Conservation (phyloP, 1,140 invertebrate genomes). For the Cydia amplana region DNA sequence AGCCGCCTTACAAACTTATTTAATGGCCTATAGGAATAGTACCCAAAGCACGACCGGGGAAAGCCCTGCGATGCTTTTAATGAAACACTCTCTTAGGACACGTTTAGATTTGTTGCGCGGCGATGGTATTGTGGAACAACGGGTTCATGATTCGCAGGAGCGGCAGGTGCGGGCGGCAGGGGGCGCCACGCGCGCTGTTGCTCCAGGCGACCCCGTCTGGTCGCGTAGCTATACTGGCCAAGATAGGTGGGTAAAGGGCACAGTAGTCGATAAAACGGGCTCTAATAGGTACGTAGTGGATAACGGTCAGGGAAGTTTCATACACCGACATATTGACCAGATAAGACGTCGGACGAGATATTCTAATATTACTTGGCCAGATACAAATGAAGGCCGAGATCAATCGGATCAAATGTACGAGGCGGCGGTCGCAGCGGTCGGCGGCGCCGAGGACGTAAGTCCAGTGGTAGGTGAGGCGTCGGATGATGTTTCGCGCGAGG, state of each 20-base stretch:
- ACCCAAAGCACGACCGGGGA: no score
- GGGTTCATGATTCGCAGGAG: background rate
- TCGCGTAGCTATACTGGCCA: background rate
- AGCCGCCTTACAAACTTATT: no score
- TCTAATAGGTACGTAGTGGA: conserved; percentile 13
- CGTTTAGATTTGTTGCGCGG: background rate
- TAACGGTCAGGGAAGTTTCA: conserved; percentile 21
- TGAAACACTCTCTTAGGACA: conserved; percentile 31
- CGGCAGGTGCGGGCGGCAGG: background rate
- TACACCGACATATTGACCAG: conserved; percentile 29
- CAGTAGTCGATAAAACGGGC: background rate
- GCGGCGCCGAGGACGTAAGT: background rate
- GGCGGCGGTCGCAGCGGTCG: conserved; percentile 3
- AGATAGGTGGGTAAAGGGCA: conserved; percentile 30
- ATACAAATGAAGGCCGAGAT: background rate
- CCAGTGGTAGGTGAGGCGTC: no score
- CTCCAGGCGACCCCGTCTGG: conserved; percentile 25
- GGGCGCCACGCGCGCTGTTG: background rate
- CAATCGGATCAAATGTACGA: conserved; percentile 20
- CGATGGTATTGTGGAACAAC: background rate
- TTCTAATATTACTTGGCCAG: background rate
- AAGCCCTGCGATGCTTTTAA: no score
- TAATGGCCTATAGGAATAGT: no score
- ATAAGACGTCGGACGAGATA: background rate
- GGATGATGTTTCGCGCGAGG: no score